phyloP scores from a whole-genome alignment of 2,888 invertebrate genomes.

The Hyppa rectilinea region DNA sequence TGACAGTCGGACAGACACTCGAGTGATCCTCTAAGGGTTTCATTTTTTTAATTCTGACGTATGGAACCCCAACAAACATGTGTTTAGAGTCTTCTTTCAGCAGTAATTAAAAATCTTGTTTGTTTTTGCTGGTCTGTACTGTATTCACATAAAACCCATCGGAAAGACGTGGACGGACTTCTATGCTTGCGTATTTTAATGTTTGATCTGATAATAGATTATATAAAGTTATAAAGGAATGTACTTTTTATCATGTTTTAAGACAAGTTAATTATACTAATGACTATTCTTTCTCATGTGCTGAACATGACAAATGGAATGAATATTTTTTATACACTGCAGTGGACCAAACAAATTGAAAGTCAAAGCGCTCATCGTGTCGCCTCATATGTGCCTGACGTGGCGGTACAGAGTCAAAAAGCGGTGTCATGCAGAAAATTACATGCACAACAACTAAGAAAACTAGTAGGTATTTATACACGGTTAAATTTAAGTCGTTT shows the following conservation, averaged over 20 bases:
- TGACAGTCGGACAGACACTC: no score
- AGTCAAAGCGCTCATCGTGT: no score
- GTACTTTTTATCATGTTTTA: background rate
- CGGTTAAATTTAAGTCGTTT: no score
- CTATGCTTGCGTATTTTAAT: background rate
- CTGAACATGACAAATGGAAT: no score
- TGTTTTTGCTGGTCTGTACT: slow-evolving; percentile 27
- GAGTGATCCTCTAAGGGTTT: no score
- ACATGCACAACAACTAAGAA: background rate
- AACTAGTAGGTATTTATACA: no score
- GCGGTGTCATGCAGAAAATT: background rate
- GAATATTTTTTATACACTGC: no score
- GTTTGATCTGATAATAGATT: background rate
- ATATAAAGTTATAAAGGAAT: background rate
- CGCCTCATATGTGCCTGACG: no score
- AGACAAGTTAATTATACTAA: background rate
- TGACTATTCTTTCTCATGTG: background rate
- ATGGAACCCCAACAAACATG: no score
- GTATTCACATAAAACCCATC: slow-evolving; percentile 14
- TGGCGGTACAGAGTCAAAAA: background rate
- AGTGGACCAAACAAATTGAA: no score
- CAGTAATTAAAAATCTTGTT: slow-evolving; percentile 51
- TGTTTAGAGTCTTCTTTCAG: slow-evolving; percentile 14
- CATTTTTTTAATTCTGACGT: no score
- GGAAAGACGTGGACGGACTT: slow-evolving; percentile 1